Conservation (phyloP, 2,797 vertebrate species). For the Melanotaenia trifasciata region DNA sequence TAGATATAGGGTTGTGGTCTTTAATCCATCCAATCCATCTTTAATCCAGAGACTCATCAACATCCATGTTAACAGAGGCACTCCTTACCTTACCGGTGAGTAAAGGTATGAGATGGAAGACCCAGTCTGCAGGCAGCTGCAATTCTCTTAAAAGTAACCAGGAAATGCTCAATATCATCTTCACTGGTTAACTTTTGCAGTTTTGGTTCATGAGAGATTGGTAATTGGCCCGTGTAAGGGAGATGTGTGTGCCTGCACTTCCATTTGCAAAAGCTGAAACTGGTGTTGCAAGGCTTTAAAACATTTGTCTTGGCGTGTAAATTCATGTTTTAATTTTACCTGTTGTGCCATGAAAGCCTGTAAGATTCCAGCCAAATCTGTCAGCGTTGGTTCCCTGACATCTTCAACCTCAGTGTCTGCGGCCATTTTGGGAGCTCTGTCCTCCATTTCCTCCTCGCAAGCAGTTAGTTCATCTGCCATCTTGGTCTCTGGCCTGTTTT, state of each 20-base stretch:
- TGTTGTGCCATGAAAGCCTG: not conserved
- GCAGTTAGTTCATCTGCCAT: not conserved
- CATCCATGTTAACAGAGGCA: not conserved
- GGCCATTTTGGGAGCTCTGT: not conserved
- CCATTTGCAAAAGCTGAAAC: not conserved
- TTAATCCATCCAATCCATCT: too few species aligned
- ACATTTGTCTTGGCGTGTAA: not conserved
- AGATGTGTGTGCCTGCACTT: not conserved
- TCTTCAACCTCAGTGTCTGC: not conserved
- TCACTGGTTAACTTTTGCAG: not conserved
- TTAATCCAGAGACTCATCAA: not conserved
- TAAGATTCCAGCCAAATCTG: not conserved
- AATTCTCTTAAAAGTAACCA: not conserved
- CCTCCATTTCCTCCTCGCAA: not conserved
- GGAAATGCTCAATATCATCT: not conserved
- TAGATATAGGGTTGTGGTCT: too few species aligned
- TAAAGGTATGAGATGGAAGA: not conserved
- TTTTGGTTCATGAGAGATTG: not conserved
- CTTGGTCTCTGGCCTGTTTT: not conserved
- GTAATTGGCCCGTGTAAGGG: not conserved
- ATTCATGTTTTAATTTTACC: not conserved
- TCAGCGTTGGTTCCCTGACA: not conserved
- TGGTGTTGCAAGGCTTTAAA: not conserved
- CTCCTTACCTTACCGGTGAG: too few species aligned
- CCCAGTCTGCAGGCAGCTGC: not conserved